Conservation (phyloP, 1,140 invertebrate genomes). For the Manduca sexta region DNA sequence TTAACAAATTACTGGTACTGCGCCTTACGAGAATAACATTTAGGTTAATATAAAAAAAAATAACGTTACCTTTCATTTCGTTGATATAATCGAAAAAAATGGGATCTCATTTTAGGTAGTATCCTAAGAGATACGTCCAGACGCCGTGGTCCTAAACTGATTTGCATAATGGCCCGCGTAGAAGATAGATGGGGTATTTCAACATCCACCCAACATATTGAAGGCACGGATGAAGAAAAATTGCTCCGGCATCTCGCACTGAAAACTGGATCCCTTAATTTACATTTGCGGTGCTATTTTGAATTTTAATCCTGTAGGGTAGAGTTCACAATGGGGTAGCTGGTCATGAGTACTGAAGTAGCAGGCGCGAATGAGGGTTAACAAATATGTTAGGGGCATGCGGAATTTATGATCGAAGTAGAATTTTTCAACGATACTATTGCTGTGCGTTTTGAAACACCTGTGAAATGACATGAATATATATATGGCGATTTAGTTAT, state of each 20-base stretch:
- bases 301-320: slow-evolving; percentile 13
- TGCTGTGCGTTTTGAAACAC: too few species aligned
- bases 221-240: slow-evolving; percentile 52
- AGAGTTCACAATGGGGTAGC: slow-evolving; percentile 18
- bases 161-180: slow-evolving; percentile 48
- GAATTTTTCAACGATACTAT: slow-evolving; percentile 3
- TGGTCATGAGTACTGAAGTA: slow-evolving; percentile 6
- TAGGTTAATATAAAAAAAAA: too few species aligned
- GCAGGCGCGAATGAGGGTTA: slow-evolving; percentile 29
- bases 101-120: background rate
- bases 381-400: slow-evolving; percentile 44
- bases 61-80: background rate
- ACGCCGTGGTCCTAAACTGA: slow-evolving; percentile 14
- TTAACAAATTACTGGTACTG: too few species aligned
- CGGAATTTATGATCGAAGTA: slow-evolving; percentile 29
- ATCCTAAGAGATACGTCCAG: slow-evolving; percentile 9
- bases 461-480: too few species aligned
- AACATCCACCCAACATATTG: slow-evolving; percentile 50
- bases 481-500: too few species aligned
- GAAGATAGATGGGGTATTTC: slow-evolving; percentile 47
- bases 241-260: slow-evolving; percentile 36
- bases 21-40: too few species aligned
- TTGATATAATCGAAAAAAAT: background rate
- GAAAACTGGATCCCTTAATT: slow-evolving; percentile 44
- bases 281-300: slow-evolving; percentile 22